phyloP scores from a whole-genome alignment of 2,113 vertebrate species.

The Mixornis gularis region DNA sequence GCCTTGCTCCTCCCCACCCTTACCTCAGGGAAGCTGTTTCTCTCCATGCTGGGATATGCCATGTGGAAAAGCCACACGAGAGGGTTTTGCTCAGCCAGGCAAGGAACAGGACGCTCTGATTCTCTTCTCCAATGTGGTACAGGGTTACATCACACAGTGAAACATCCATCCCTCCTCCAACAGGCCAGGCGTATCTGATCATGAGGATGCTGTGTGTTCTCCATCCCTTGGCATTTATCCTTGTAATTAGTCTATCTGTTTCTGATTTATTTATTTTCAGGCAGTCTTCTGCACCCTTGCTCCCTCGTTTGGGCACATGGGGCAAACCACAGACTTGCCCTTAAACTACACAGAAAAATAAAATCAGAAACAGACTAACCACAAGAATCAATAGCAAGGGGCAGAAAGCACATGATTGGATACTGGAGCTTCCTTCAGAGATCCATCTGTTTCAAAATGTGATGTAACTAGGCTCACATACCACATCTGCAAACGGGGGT shows the following conservation, averaged over 20 bases:
- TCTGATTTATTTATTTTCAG: slow-evolving; percentile 57
- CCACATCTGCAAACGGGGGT: neutral
- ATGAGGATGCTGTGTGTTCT: slow-evolving; percentile 3
- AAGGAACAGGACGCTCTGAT: neutral
- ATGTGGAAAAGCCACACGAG: neutral
- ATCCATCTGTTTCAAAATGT: neutral
- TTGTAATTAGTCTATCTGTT: slow-evolving; percentile 46
- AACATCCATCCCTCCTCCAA: neutral
- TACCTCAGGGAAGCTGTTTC: neutral
- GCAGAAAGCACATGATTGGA: slow-evolving; percentile 12
- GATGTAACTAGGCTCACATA: slow-evolving; percentile 3
- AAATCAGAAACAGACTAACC: slow-evolving; percentile 66
- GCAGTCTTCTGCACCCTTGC: slow-evolving; percentile 27
- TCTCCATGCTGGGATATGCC: neutral
- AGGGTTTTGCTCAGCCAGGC: neutral
- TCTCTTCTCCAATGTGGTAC: neutral
- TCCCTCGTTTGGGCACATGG: neutral
- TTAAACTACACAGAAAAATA: slow-evolving; percentile 46
- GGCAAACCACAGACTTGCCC: slow-evolving; percentile 56
- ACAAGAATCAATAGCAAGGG: slow-evolving; percentile 43
- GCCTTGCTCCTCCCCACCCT: neutral
- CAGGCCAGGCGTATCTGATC: neutral
- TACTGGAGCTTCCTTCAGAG: neutral
- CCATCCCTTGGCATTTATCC: neutral
- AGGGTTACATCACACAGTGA: neutral